Base-by-base conservation (phyloP, 2,113 vertebrate species). In the Pituophis catenifer region DNA sequence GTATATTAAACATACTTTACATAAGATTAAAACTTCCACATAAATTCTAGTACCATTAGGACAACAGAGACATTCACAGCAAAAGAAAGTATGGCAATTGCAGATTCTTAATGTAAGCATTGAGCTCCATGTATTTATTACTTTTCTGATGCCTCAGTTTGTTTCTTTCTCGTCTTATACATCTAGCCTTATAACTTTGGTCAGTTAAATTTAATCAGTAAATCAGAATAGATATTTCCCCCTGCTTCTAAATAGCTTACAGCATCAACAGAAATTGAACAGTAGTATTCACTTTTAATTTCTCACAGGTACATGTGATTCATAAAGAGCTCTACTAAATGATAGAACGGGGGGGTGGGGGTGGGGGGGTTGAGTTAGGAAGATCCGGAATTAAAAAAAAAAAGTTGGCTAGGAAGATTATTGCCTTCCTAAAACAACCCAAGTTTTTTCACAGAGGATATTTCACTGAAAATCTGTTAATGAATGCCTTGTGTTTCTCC, bases 1-100 rank as follows among this genome's bases (percentile, higher is more conserved):
- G 1, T 33, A 58, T 57, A 57, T 89, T 81, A 91, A 53, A 26
- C 23, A 38, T 93, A 93, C 75, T 92, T 95, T 94, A 94, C 89
- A 90, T 89, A 48, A 57, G 24, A 11, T 85, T 91, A 50, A 85
- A 89, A 93, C 53, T 89, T 58, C 53, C 38, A 85, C 38, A n/a
- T 93, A 50, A 85, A 26, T 58, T 29, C 26, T 89, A 23, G 26
- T 88, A 33, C 21, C 11, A 65, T 92, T 44, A 55, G 33, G 75
- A 57, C 24, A 89, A 44, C 59, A 53, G 50, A 88, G n/a, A 38
- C 44, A 48, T 29, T 89, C 44, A 55, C 17, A 81, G 10, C 38
- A 54, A 92, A 44, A 17, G 53, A 55, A 81, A 26, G 1, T 19
- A 33, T 48, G 10, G 10, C 70, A 21, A 33, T 44, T 38, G 17